Evolutionary conservation across 2,797 vertebrate species (phyloP).

Genomic region (Anguilla marmorata): DNA sequence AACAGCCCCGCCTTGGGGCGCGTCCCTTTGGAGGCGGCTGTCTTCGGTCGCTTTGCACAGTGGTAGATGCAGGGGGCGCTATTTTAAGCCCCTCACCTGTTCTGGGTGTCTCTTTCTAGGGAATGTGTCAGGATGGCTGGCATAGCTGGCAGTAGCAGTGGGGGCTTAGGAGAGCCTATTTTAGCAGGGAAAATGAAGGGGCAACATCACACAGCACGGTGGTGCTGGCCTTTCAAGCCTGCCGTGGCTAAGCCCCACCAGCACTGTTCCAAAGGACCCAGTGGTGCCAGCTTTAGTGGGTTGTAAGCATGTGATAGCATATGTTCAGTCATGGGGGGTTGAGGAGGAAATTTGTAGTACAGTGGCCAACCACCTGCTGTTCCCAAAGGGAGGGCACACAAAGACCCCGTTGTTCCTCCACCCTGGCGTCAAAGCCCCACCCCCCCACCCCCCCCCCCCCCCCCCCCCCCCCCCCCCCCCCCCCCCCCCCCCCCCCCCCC

Average conservation of each 20-base stretch:
- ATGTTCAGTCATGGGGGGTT: constrained; percentile 35
- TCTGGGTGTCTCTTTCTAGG: constrained; percentile 38
- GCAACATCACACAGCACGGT: constrained; percentile 1
- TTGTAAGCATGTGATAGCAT: constrained; percentile 42
- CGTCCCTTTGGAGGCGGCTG: constrained; percentile 41
- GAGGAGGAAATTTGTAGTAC: constrained; percentile 14
- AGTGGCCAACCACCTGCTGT: constrained; percentile 60
- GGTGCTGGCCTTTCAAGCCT: constrained; percentile 27
- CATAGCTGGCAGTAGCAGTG: constrained; percentile 29
- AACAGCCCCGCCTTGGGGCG: constrained; percentile 55
- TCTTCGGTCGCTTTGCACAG: constrained; percentile 29
- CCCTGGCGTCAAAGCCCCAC: not conserved
- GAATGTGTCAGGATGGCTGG: constrained; percentile 31
- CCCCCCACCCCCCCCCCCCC: not conserved
- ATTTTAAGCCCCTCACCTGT: constrained; percentile 37
- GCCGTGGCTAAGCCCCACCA: constrained; percentile 14
- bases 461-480: no score
- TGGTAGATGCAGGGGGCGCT: constrained; percentile 5
- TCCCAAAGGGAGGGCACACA: constrained; percentile 49
- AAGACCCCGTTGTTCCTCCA: constrained; percentile 52
- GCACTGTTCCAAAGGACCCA: constrained; percentile 18
- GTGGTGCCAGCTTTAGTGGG: constrained; percentile 10
- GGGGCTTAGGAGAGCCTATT: constrained; percentile 27
- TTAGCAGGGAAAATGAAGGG: constrained; percentile 30
- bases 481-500: no score